phyloP scores from a whole-genome alignment of 2,113 vertebrate genomes.

The Grammomys surdaster region DNA sequence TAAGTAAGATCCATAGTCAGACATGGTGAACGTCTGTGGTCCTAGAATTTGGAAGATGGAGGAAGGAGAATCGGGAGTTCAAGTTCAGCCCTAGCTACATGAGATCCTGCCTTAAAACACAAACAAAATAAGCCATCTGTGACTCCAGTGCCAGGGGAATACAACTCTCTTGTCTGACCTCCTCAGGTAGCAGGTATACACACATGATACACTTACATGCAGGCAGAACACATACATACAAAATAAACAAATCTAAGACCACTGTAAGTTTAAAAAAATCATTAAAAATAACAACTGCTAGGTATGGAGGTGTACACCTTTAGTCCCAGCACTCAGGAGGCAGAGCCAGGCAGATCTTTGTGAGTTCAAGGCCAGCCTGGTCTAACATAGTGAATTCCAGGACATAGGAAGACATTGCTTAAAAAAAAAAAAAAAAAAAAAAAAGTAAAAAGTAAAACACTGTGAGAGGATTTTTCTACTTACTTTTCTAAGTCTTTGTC shows the following conservation, averaged over 20 bases:
- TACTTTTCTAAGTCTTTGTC: no score
- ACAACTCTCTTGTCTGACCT: background rate
- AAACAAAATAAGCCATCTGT: background rate
- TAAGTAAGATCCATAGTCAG: background rate
- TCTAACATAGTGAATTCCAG: background rate
- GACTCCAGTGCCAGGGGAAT: background rate
- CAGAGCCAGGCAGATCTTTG: background rate
- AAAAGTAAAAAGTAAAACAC: accelerated
- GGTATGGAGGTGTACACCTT: background rate
- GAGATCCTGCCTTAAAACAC: background rate
- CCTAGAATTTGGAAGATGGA: background rate
- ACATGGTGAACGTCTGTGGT: background rate
- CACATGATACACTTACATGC: background rate
- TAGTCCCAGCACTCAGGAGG: background rate
- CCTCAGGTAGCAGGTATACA: background rate
- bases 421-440: background rate
- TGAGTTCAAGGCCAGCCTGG: background rate
- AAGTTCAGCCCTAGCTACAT: background rate
- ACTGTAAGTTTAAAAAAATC: background rate
- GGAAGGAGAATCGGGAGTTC: background rate
- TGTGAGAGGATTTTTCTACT: no score
- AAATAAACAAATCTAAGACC: background rate
- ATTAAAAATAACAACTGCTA: background rate
- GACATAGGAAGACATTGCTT: background rate
- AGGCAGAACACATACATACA: background rate